phyloP scores from a whole-genome alignment of 2,797 vertebrate species.

The Emydoidea blandingii region DNA sequence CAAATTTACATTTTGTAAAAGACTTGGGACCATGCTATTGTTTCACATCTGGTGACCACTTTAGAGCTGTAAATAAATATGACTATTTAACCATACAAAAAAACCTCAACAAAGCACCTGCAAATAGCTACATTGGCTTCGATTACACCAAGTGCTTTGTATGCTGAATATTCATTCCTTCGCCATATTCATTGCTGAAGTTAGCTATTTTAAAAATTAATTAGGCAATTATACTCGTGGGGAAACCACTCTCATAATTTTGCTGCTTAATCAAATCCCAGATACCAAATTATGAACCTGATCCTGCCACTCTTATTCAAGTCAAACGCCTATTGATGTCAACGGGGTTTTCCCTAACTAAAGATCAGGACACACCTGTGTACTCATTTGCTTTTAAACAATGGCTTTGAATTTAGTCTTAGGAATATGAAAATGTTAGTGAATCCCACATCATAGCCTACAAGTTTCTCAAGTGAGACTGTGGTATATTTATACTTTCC shows the following conservation, averaged over 20 bases:
- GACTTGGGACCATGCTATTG: background rate
- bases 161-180: conserved; percentile 51
- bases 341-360: conserved; percentile 76
- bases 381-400: conserved; percentile 61
- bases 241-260: conserved; percentile 72
- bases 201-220: conserved; percentile 77
- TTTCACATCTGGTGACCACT: conserved; percentile 24
- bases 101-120: conserved; percentile 35
- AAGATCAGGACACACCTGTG: conserved; percentile 66
- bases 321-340: conserved; percentile 72
- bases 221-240: conserved; percentile 72
- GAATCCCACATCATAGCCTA: conserved; percentile 63
- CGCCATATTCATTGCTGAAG: conserved; percentile 57
- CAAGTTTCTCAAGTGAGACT: conserved; percentile 67
- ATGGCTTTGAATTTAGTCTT: conserved; percentile 65
- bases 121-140: conserved; percentile 53
- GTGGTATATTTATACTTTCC: conserved; percentile 58
- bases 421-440: conserved; percentile 55
- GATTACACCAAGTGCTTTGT: conserved; percentile 26
- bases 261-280: conserved; percentile 75
- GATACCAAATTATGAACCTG: conserved; percentile 72
- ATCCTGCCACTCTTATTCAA: conserved; percentile 76
- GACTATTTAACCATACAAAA: background rate
- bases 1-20: conserved; percentile 38
- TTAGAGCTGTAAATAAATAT: conserved; percentile 53